Evolutionary conservation across 2,113 vertebrate genomes (phyloP), one percentile per base, ranked within the genome.

Genomic region (Meles meles): DNA sequence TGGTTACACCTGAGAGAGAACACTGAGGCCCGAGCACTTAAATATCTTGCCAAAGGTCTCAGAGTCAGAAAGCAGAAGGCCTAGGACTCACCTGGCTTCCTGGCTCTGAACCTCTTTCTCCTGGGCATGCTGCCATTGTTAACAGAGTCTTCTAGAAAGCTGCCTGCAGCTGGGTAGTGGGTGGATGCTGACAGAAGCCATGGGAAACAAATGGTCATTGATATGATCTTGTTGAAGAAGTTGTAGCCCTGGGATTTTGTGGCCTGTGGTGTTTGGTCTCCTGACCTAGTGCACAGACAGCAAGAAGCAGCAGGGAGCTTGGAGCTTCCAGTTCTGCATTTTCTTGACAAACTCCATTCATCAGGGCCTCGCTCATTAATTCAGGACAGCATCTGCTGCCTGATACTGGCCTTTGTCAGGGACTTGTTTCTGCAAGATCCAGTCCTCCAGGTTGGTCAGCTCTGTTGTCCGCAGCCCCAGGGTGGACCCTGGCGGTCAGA

Each of bases 71-170:
- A 87, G 29, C 17, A 37, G 63, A 94, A 61, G 93, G 88, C 80
- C 6, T n/a, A 55, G 42, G 17, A 59, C 12, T 90, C 57, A 89
- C 65, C 83, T 55, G n/a, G 65, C 69, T 96, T 88, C 87, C 84
- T 95, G 63, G 80, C 74, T 89, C 82, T 77, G 87, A 61, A 67
- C 72, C 61, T 44, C 49, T 89, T 95, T 86, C 31, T 91, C 44
- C n/a, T 44, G 79, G 85, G 61, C 61, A 76, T 44, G 47, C 42
- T 71, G 65, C 79, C 86, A 85, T 49, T 92, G 27, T 96, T 92
- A 65, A 71, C 42, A 92, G 47, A 86, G 39, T 87, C 89, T 96
- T 96, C 92, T 92, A 88, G 85, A 98, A 96, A 92, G 49, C 76
- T 81, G 47, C 71, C 55, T 92, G 59, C 69, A 14, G 27, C 96